phyloP scores from a whole-genome alignment of 2,888 invertebrate genomes.

The Apotomis capreana region DNA sequence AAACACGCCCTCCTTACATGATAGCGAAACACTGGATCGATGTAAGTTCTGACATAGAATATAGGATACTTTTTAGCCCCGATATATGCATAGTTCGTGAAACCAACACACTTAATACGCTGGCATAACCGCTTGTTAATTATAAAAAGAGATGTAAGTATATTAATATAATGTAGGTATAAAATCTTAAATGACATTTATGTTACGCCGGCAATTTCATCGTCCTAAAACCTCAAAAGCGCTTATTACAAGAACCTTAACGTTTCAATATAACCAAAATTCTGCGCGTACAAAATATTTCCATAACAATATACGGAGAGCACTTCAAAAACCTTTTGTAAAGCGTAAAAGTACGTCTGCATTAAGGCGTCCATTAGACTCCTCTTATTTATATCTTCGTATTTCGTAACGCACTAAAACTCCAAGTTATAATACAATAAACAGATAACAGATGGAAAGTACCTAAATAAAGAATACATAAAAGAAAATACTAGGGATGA shows the following conservation, averaged over 20 bases:
- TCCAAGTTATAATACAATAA: slow-evolving; percentile 8
- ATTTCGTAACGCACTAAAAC: slow-evolving; percentile 13
- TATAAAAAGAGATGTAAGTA: too few relatives aligned
- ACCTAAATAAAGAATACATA: neutral
- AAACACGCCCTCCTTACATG: too few relatives aligned
- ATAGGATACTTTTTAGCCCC: too few relatives aligned
- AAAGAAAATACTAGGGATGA: neutral
- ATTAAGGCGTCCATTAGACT: slow-evolving; percentile 25
- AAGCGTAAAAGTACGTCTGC: slow-evolving; percentile 23
- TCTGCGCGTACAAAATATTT: slow-evolving; percentile 12
- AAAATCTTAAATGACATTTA: too few relatives aligned
- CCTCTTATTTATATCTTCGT: slow-evolving; percentile 25
- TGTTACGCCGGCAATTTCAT: too few relatives aligned
- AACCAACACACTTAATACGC: too few relatives aligned
- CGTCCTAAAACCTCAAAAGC: neutral
- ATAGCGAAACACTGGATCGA: too few relatives aligned
- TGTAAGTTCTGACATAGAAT: too few relatives aligned
- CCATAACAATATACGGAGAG: slow-evolving; percentile 21
- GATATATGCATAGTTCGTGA: too few relatives aligned
- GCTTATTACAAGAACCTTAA: neutral
- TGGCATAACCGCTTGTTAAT: too few relatives aligned
- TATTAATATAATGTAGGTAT: too few relatives aligned
- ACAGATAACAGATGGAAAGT: neutral
- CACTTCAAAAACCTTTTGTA: slow-evolving; percentile 33
- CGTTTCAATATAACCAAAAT: slow-evolving; percentile 14